Evolutionary conservation across 2,113 vertebrate genomes (phyloP), one percentile per base, ranked within the genome.

Genomic region (Oreochromis niloticus): DNA sequence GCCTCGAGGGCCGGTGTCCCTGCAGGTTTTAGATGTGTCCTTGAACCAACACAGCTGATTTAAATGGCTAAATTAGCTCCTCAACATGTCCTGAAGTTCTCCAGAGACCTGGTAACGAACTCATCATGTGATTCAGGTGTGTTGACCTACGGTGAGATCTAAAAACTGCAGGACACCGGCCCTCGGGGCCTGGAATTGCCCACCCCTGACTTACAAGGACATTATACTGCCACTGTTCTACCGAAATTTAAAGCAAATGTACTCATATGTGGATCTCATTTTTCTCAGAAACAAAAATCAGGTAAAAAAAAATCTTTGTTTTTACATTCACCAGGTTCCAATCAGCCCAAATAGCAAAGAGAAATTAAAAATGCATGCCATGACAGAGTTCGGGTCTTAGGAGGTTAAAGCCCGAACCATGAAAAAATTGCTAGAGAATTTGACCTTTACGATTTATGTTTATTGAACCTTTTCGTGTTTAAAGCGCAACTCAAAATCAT

Each of bases 191-290:
- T 24, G 24, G 24, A 24, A 24, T 24, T 24, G 24, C 24, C 24
- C 24, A 24, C 24, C 24, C 24, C 24, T 24, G 24, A 9, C 14
- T 32, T 32, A 61, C 27, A 17, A 9, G 57, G 57, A 32, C 27
- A 17, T 61, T 61, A 32, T 32, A 61, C 57, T 32, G 14, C 57
- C 57, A 61, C 27, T 61, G 27, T 61, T 3, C 14, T 32, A 17
- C 30, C 4, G 0, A 32, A 59, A 59, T 59, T 32, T 59, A 32
- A 59, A 32, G 13, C 0, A 0, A 59, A 59, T 59, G 56, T 2
- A 27, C 14, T 59, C 56, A 59, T 30, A 30, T 32, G 27, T 59
- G 56, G 27, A 59, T 59, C 24, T 30, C 0, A 30, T 59, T 16
- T 59, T 59, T 59, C 56, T 59, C 7, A 17, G 7, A 32, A 32